phyloP scores from a whole-genome alignment of 2,888 invertebrate species.

The Pyrrhia umbra region DNA sequence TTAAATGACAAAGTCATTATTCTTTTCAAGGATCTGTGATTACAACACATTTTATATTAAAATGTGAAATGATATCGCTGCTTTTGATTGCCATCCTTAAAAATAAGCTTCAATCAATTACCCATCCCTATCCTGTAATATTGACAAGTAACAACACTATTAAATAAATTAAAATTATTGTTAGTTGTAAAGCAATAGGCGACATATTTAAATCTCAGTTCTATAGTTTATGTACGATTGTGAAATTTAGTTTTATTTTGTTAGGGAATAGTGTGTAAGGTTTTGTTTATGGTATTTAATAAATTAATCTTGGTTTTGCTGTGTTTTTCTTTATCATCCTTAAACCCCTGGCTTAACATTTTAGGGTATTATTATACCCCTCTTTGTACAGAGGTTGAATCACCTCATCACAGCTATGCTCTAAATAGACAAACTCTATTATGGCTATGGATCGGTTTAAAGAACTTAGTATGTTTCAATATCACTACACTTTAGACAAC shows the following conservation, averaged over 20 bases:
- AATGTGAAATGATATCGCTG: slow-evolving; percentile 81
- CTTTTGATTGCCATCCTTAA: slow-evolving; percentile 78
- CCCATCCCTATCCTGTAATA: slow-evolving; percentile 36
- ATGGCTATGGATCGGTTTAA: too few relatives aligned
- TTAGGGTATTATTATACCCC: too few relatives aligned
- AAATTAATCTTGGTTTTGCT: slow-evolving; percentile 85
- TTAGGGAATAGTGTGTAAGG: slow-evolving; percentile 61
- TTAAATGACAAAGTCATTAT: slow-evolving; percentile 67
- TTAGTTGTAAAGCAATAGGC: slow-evolving; percentile 22
- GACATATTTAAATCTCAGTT: slow-evolving; percentile 46
- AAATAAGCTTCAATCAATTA: slow-evolving; percentile 26
- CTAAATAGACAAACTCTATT: background rate
- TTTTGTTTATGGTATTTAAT: slow-evolving; percentile 74
- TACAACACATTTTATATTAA: slow-evolving; percentile 88
- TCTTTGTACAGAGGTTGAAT: background rate
- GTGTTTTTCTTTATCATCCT: slow-evolving; percentile 76
- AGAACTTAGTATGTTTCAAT: too few relatives aligned
- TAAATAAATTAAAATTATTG: slow-evolving; percentile 12
- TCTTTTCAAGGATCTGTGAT: slow-evolving; percentile 82
- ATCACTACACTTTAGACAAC: too few relatives aligned
- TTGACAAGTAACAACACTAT: slow-evolving; percentile 21
- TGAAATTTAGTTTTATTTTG: slow-evolving; percentile 51
- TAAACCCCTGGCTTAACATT: background rate
- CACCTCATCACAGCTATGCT: background rate
- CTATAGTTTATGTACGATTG: slow-evolving; percentile 46